Base-by-base conservation (phyloP, 2,888 invertebrate genomes). In the Chloroclysta siterata region DNA sequence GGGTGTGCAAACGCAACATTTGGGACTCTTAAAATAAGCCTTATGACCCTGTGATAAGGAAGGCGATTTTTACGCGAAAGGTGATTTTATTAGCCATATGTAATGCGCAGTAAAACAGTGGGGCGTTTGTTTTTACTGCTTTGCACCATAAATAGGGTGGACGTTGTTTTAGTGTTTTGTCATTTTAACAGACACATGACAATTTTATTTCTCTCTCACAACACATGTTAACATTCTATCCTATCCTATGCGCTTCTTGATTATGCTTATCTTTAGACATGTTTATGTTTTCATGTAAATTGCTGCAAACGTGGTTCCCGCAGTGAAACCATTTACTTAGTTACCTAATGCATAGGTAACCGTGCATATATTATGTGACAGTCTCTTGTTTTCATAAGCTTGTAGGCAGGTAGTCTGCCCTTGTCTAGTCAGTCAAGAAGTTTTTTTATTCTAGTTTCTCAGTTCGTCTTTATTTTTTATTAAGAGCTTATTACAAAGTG, bases 31-130 rank as follows among this genome's bases (percentile, higher is more conserved):
- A 66, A 66, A 69, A 55, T 64, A 59, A 72, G 48, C 65, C 69
- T 54, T 73, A 70, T 13, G 48, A 46, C 67, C 36, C 52, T 22
- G 70, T n/a, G 56, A 68, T 73, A 73, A 66, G 69, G 62, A 52
- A 52, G 39, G 46, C 22, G 10, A 65, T 63, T 69, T 70, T 72
- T 67, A 72, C 53, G 64, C 64, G 57, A 67, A 66, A 69, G 65
- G 67, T 73, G 70, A 64, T 79, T 81, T 79, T 82, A 82, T 79
- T 81, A 79, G 79, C 76, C 79, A 77, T 82, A 77, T 79, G 81
- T 78, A 76, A 76, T 78, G 74, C 70, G 81, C 73, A 81, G 79
- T 82, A 82, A 82, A 82, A 73, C 80, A 77, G 81, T 77, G 73
- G 81, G 81, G 80, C 76, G 74, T 78, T 74, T 78, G 72, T 79